phyloP scores from a whole-genome alignment of 2,888 invertebrate species.

The Drosophila falleni region DNA sequence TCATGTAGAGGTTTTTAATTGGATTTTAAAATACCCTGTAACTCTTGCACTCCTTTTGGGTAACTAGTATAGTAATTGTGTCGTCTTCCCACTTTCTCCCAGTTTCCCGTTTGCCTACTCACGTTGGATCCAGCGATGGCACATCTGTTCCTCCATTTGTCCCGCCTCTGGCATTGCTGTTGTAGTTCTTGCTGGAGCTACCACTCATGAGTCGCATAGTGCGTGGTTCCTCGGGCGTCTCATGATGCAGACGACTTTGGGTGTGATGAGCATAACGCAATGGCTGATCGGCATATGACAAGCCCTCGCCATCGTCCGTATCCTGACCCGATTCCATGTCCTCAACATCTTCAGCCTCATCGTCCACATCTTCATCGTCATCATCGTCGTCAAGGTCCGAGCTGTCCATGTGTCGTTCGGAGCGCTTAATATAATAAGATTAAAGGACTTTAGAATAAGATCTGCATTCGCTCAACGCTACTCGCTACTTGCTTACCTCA shows the following conservation, averaged over 20 bases:
- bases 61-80: neutral
- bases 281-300: conserved; percentile 84
- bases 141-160: conserved; percentile 53
- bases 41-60: too few relatives aligned
- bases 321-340: conserved; percentile 76
- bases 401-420: conserved; percentile 75
- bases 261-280: conserved; percentile 83
- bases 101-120: conserved; percentile 54
- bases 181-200: conserved; percentile 65
- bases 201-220: conserved; percentile 82
- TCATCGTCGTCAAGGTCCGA: conserved; percentile 74
- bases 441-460: conserved; percentile 6
- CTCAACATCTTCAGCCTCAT: conserved; percentile 77
- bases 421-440: conserved; percentile 52
- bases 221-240: conserved; percentile 81
- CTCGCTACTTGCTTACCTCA: conserved; percentile 57
- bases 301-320: conserved; percentile 75
- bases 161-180: conserved; percentile 50
- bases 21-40: too few relatives aligned
- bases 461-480: conserved; percentile 1
- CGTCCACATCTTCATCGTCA: conserved; percentile 76
- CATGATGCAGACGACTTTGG: conserved; percentile 83
- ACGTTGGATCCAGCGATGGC: conserved; percentile 85
- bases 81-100: neutral
- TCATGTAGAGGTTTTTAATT: too few relatives aligned